Conservation (phyloP, 2,888 invertebrate genomes). For the Nephrotoma guestfalica region DNA sequence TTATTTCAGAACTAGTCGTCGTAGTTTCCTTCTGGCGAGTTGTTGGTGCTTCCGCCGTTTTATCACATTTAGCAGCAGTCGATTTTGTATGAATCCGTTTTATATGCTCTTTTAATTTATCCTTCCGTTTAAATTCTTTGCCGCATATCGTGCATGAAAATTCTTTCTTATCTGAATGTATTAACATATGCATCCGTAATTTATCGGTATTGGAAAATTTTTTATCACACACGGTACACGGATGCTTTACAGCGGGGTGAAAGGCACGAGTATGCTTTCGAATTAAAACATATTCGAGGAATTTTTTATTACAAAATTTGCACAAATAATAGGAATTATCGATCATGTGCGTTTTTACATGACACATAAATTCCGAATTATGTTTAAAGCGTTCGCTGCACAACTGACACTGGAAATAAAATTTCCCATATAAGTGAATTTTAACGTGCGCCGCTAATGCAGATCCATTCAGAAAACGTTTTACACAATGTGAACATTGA, state of each 20-base stretch:
- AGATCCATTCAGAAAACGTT: constrained; percentile 55
- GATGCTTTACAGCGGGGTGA: constrained; percentile 51
- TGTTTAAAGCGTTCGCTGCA: constrained; percentile 53
- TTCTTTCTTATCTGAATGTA: constrained; percentile 47
- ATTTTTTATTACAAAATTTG: constrained; percentile 51
- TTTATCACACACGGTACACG: constrained; percentile 52
- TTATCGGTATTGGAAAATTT: constrained; percentile 57
- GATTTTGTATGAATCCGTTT: constrained; percentile 13
- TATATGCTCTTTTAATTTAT: constrained; percentile 15
- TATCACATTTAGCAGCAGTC: not conserved
- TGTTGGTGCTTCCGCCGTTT: not conserved
- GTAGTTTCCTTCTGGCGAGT: not conserved
- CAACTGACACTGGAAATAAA: constrained; percentile 46
- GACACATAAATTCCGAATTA: constrained; percentile 46
- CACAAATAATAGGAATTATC: constrained; percentile 51
- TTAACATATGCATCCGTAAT: constrained; percentile 52
- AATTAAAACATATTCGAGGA: constrained; percentile 51
- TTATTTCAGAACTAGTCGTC: not conserved
- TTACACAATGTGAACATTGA: constrained; percentile 47
- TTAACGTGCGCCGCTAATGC: constrained; percentile 57
- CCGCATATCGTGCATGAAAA: constrained; percentile 64
- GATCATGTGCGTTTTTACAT: constrained; percentile 44
- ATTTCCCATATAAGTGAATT: constrained; percentile 35
- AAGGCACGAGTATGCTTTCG: constrained; percentile 60
- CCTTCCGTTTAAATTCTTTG: constrained; percentile 55